Base-by-base conservation (phyloP, 2,113 vertebrate genomes). In the Sinocyclocheilus rhinocerous region DNA sequence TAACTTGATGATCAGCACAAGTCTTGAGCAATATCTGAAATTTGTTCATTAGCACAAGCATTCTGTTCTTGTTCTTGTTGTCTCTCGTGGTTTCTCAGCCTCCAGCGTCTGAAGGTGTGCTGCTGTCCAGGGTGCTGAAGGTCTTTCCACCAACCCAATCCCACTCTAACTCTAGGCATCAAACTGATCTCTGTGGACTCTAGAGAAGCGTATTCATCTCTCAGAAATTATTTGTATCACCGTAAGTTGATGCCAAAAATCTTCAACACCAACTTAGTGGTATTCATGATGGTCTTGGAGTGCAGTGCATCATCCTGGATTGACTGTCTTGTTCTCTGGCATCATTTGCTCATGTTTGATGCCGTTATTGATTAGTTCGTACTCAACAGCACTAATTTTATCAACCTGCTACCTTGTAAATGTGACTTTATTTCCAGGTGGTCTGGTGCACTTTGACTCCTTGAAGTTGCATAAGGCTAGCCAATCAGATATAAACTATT, bases 131-230 rank as follows among this genome's bases (percentile, higher is more conserved):
- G 52, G 52, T 36, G 4, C 26, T 57, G 50, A 78, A 57, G 26
- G 29, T 57, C 48, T 50, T 73, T 42, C 36, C 70, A 73, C n/a
- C n/a, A 13, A n/a, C 70, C 70, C 70, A 73, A 73, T n/a, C 70
- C 70, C 70, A 42, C 70, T 73, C 70, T 13, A 36, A 6, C 70
- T 73, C 33, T 9, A 73, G 70, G 70, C 70, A 12, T 22, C 20
- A 22, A n/a, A 36, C 18, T 5, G 33, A 42, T 42, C 70, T 73
- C 70, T 73, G 36, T 6, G 18, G 69, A 73, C 70, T 36, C 4
- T 39, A 0, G 36, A 72, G 8, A 72, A 72, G 18, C 11, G 4
- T 11, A 12, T 42, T 73, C 70, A 73, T 73, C 9, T 18, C 9
- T 73, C 10, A 22, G 65, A 69, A 69, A 6, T 15, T 4, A 16